Conservation (phyloP, 2,797 vertebrate genomes). For the Coracias cyanogaster region DNA sequence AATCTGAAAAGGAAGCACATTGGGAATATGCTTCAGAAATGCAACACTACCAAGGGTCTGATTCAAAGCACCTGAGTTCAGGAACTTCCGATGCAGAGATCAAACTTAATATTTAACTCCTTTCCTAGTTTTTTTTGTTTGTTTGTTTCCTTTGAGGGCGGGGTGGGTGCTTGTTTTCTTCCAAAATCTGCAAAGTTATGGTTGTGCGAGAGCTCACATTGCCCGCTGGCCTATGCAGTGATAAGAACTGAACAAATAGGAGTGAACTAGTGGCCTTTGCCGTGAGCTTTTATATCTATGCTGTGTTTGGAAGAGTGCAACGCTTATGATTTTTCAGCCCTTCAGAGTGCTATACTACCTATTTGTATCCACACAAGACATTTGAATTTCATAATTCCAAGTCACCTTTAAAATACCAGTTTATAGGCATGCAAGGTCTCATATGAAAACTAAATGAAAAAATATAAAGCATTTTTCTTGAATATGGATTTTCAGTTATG, state of each 20-base stretch:
- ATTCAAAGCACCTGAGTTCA: neutral
- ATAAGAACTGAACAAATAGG: neutral
- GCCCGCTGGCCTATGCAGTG: neutral
- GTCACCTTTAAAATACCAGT: slow-evolving; percentile 45
- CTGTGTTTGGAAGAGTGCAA: neutral
- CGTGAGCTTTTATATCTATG: fast-evolving
- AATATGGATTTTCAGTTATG: slow-evolving; percentile 18
- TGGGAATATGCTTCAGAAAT: neutral
- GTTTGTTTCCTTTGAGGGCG: neutral
- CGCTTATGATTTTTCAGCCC: neutral
- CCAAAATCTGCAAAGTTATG: neutral
- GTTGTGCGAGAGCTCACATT: neutral
- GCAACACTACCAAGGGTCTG: neutral
- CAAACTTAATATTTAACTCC: neutral
- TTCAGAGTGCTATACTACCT: neutral
- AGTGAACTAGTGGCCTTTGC: neutral
- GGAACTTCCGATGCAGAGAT: neutral
- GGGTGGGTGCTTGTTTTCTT: neutral
- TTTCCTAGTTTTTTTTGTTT: neutral
- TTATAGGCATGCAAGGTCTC: slow-evolving; percentile 10
- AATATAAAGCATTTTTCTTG: neutral
- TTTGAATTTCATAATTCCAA: neutral
- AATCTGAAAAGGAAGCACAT: neutral
- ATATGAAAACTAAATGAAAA: neutral
- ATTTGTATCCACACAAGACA: neutral